phyloP scores from a whole-genome alignment of 2,113 vertebrate genomes.

The Mesoclemmys tuberculata region DNA sequence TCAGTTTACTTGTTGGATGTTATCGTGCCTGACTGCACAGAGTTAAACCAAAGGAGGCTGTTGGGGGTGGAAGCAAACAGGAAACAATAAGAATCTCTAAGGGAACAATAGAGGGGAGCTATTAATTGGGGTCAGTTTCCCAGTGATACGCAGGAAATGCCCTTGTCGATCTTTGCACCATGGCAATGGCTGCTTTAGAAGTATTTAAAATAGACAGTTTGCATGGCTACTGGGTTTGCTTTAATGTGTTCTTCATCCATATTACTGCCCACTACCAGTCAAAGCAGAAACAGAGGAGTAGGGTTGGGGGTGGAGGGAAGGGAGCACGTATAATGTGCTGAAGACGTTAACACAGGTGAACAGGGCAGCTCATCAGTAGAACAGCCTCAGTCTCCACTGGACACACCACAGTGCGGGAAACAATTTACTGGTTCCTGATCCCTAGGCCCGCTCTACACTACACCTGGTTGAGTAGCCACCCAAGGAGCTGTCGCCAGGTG shows the following conservation, averaged over 20 bases:
- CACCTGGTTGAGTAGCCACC: too few relatives aligned
- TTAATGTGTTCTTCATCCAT: not conserved
- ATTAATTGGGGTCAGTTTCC: not conserved
- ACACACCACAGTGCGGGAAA: fast-evolving
- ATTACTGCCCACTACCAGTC: not conserved
- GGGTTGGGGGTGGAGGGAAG: not conserved
- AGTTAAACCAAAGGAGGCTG: too few relatives aligned
- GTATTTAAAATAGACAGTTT: not conserved
- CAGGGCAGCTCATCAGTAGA: not conserved
- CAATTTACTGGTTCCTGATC: not conserved
- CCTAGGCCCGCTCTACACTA: not conserved
- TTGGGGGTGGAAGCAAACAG: too few relatives aligned
- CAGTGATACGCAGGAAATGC: not conserved
- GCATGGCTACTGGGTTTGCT: not conserved
- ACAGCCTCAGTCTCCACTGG: not conserved
- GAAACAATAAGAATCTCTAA: not conserved
- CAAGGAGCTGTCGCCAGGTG: not conserved
- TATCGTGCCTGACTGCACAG: too few relatives aligned
- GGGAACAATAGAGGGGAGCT: not conserved
- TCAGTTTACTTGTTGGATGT: too few relatives aligned
- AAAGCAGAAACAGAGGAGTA: not conserved
- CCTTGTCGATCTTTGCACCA: not conserved
- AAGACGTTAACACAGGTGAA: fast-evolving
- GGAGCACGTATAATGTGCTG: not conserved
- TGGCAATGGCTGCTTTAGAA: not conserved